Percentiles rank a stretch among this genome's conserved stretches.
phyloP scores from a whole-genome alignment of 2,113 vertebrate species.

The Nycticebus coucang region DNA sequence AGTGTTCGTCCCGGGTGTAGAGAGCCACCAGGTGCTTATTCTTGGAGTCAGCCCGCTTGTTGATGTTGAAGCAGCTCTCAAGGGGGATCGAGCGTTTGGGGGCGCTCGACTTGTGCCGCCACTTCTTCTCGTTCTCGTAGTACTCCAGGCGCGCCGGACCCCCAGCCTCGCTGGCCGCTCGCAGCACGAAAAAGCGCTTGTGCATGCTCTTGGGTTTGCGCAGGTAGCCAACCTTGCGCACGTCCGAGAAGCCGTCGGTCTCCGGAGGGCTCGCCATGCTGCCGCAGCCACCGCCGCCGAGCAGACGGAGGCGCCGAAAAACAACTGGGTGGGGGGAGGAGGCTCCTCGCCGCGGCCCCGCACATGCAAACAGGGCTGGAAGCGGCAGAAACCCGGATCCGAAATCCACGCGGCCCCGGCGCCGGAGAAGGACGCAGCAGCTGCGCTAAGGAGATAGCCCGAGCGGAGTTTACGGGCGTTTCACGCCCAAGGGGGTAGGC shows the following conservation, averaged over 20 bases:
- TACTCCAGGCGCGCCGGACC: slow-evolving; percentile 93
- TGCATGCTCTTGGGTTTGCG: slow-evolving; percentile 97
- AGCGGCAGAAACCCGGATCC: slow-evolving; percentile 54
- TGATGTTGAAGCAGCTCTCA: slow-evolving; percentile 95
- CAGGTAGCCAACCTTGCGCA: slow-evolving; percentile 95
- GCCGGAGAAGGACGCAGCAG: slow-evolving; percentile 39
- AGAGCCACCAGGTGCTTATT: slow-evolving; percentile 94
- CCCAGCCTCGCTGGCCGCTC: slow-evolving; percentile 90
- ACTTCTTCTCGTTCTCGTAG: slow-evolving; percentile 96
- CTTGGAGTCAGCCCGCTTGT: slow-evolving; percentile 95
- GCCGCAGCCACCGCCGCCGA: slow-evolving; percentile 39
- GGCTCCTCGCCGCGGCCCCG: slow-evolving; percentile 81
- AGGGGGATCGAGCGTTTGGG: slow-evolving; percentile 93
- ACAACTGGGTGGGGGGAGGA: slow-evolving; percentile 81
- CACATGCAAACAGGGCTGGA: slow-evolving; percentile 77
- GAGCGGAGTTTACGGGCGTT: slow-evolving; percentile 80
- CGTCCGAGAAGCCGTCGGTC: slow-evolving; percentile 91
- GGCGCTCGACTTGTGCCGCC: slow-evolving; percentile 93
- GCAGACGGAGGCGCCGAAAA: slow-evolving; percentile 65
- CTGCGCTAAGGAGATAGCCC: slow-evolving; percentile 18
- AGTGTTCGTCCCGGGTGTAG: slow-evolving; percentile 94
- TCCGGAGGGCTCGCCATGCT: slow-evolving; percentile 91
- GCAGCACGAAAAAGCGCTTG: slow-evolving; percentile 94
- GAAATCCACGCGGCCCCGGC: slow-evolving; percentile 49
- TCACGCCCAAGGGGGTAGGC: slow-evolving; percentile 77